phyloP scores from a whole-genome alignment of 1,140 invertebrate species.

The Aphaenogaster floridana region DNA sequence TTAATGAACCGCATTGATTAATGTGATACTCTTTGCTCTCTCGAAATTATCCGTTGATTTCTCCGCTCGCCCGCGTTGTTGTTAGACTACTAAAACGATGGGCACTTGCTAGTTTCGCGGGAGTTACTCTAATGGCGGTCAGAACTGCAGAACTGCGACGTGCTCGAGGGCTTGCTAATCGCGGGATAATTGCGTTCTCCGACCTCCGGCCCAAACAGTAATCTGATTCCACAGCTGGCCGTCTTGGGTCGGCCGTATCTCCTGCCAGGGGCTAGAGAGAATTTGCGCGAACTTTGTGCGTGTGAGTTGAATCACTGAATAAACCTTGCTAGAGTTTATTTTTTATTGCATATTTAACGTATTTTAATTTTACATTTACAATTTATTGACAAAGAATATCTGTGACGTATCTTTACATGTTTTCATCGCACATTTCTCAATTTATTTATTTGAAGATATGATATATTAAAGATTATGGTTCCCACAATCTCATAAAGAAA shows the following conservation, averaged over 20 bases:
- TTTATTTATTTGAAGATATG: background rate
- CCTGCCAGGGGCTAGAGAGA: background rate
- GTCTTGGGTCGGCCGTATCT: constrained; percentile 60
- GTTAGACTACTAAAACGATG: constrained; percentile 20
- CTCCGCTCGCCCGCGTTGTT: background rate
- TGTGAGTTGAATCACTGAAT: background rate
- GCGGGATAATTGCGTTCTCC: constrained; percentile 71
- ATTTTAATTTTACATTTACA: background rate
- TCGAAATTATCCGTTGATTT: constrained; percentile 36
- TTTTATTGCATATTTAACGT: background rate
- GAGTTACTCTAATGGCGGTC: constrained; percentile 68
- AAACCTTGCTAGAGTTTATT: background rate
- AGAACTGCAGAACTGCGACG: constrained; percentile 58
- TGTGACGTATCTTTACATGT: too few species aligned
- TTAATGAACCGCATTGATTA: constrained; percentile 73
- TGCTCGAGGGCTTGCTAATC: constrained; percentile 66
- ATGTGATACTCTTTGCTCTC: constrained; percentile 46
- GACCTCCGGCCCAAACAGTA: constrained; percentile 67
- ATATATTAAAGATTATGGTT: background rate
- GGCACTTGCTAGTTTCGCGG: constrained; percentile 52
- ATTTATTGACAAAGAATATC: background rate
- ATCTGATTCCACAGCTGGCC: constrained; percentile 61
- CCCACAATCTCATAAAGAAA: background rate
- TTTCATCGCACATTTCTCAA: background rate
- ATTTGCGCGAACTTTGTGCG: constrained; percentile 29